phyloP scores from a whole-genome alignment of 1,140 invertebrate species.

The Leptopilina clavipes region DNA sequence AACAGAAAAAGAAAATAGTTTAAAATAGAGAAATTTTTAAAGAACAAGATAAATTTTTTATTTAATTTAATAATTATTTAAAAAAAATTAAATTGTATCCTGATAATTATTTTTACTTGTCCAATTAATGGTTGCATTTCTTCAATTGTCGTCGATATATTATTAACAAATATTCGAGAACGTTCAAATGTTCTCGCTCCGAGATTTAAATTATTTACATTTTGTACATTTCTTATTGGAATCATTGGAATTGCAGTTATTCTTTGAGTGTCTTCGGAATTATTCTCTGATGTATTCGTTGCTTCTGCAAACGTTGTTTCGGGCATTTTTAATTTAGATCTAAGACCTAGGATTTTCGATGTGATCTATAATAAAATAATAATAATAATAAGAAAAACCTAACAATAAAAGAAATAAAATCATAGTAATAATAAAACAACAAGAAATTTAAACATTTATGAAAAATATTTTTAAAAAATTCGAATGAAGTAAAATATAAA shows the following conservation, averaged over 20 bases:
- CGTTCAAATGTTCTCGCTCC: slow-evolving; percentile 44
- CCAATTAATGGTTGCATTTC: slow-evolving; percentile 75
- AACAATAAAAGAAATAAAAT: no score
- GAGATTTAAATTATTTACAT: slow-evolving; percentile 23
- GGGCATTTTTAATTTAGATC: slow-evolving; percentile 1
- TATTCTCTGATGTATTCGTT: slow-evolving; percentile 3
- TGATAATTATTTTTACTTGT: slow-evolving; percentile 55
- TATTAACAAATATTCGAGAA: slow-evolving; percentile 65
- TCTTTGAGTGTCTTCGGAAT: neutral
- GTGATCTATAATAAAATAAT: neutral
- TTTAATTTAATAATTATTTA: no score
- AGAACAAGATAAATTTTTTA: no score
- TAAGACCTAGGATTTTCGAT: neutral
- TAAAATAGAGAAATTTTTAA: no score
- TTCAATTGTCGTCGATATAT: slow-evolving; percentile 74
- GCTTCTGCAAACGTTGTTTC: slow-evolving; percentile 9
- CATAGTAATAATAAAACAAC: no score
- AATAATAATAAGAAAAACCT: neutral
- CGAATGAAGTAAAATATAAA: neutral
- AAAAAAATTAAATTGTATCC: no score
- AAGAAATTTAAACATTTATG: no score
- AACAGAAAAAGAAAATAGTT: no score
- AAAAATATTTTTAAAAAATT: neutral
- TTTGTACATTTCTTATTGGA: neutral
- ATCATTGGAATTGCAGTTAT: neutral